phyloP scores from a whole-genome alignment of 2,113 vertebrate species.

The Pogonocichla stellata region DNA sequence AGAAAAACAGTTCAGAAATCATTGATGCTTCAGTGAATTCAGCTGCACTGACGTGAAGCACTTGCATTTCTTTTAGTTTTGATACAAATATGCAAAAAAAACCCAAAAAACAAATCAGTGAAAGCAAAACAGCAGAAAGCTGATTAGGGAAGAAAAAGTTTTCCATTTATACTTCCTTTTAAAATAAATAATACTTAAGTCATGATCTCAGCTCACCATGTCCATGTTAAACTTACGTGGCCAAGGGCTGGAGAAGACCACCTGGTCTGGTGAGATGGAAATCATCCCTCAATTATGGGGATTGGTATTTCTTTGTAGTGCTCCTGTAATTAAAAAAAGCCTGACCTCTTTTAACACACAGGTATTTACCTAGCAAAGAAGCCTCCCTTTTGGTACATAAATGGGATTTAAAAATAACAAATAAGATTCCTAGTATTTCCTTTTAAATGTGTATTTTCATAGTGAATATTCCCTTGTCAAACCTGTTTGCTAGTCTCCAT shows the following conservation, averaged over 20 bases:
- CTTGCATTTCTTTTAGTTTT: not conserved
- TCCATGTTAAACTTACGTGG: not conserved
- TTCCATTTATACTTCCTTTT: not conserved
- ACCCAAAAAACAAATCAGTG: not conserved
- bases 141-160: not conserved
- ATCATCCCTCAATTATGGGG: not conserved
- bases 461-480: not conserved
- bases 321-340: not conserved
- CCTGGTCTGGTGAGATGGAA: not conserved
- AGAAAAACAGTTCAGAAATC: not conserved
- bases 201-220: not conserved
- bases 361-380: not conserved
- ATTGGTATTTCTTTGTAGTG: not conserved
- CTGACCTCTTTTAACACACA: not conserved
- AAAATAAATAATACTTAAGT: not conserved
- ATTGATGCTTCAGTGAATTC: not conserved
- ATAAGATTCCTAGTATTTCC: not conserved
- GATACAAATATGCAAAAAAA: not conserved
- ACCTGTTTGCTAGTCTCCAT: conserved; percentile 11
- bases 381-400: not conserved
- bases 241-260: not conserved
- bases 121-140: not conserved
- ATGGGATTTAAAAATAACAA: conserved; percentile 44
- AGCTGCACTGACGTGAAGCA: not conserved
- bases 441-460: not conserved